A percentile compares a stretch with the other conserved stretches of the same genome.
Conservation (phyloP, 1,140 invertebrate genomes). For the Cyclargus thomasi region DNA sequence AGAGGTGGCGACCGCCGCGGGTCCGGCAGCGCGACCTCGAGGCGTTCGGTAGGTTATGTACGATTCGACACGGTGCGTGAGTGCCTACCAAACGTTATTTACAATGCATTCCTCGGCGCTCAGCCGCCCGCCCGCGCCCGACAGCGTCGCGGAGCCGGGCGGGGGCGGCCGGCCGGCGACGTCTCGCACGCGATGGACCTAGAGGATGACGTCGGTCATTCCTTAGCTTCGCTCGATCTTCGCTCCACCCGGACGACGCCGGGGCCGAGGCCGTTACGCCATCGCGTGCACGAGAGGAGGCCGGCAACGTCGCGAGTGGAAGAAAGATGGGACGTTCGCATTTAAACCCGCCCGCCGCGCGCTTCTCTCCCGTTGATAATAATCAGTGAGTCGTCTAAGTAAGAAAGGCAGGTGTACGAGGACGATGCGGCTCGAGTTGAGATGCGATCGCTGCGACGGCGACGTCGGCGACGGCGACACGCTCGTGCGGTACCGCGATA, state of each 20-base stretch:
- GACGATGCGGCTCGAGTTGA: neutral
- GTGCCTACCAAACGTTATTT: slow-evolving; percentile 70
- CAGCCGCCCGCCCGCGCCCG: neutral
- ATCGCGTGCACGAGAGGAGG: neutral
- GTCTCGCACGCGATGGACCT: slow-evolving; percentile 65
- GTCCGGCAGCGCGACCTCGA: slow-evolving; percentile 22
- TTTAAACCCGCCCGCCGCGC: neutral
- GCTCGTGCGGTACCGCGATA: neutral
- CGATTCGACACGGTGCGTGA: slow-evolving; percentile 46
- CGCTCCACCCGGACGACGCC: slow-evolving; percentile 29
- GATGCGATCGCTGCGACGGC: neutral
- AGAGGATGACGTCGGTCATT: slow-evolving; percentile 62
- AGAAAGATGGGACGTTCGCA: neutral
- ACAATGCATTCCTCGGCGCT: slow-evolving; percentile 58
- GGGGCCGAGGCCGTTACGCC: neutral
- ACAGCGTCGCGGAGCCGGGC: neutral
- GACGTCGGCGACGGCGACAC: neutral
- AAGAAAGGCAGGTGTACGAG: too few species aligned
- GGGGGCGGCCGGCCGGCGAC: slow-evolving; percentile 30
- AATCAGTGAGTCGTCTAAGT: too few species aligned
- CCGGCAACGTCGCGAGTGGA: neutral
- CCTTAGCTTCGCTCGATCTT: slow-evolving; percentile 40
- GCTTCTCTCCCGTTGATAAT: too few species aligned
- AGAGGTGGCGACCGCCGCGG: slow-evolving; percentile 48
- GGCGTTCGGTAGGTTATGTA: slow-evolving; percentile 53